Base-by-base conservation (phyloP, 2,797 vertebrate species). In the Anguilla obscura region DNA sequence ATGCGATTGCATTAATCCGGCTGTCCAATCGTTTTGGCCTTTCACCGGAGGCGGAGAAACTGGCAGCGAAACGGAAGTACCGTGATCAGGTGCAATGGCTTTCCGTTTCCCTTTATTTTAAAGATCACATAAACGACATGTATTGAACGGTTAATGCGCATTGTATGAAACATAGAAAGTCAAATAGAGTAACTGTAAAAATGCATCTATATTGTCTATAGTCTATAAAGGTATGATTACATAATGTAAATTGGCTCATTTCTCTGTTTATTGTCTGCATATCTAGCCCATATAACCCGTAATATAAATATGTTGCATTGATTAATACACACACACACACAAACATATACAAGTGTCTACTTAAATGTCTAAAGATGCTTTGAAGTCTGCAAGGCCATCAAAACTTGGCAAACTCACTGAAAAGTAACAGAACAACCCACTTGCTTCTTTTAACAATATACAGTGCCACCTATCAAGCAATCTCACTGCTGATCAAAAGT, bases 1-100 rank as follows among this genome's bases (percentile, higher is more conserved):
- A 79, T 86, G 69, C 56, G 30, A 87, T 21, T n/a, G 54, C 27
- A 69, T 58, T 76, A 82, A 30, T 79, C 86, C 27, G 12, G 3
- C 21, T 8, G 16, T 66, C 0, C 60, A n/a, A n/a, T 66, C 33
- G 27, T 33, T 16, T 33, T 74, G 69, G 69, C 27, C 69, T 74
- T 66, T 74, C 27, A 14, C 12, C 14, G 2, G 69, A 74, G 9
- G 33, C 3, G n/a, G 69, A 1, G 30, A 27, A 14, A 30, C 69
- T 74, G 24, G 14, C 58, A 60, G 12, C 14, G 14, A 60, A 60
- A 60, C 3, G 36, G 36, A 36, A 36, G 36, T 36, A 60, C 58
- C 21, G 18, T 60, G 21, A 16, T 24, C 4, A 60, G 16, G 8
- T 8, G n/a, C 21, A 66, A n/a, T 24, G 21, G 14, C 30, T 33